A percentile compares a stretch with the other conserved stretches of the same genome.
These are phyloP conservation scores for Avahi laniger DNA, from an alignment of 2,797 vertebrate species.

Conservation along the genomic window DNA sequence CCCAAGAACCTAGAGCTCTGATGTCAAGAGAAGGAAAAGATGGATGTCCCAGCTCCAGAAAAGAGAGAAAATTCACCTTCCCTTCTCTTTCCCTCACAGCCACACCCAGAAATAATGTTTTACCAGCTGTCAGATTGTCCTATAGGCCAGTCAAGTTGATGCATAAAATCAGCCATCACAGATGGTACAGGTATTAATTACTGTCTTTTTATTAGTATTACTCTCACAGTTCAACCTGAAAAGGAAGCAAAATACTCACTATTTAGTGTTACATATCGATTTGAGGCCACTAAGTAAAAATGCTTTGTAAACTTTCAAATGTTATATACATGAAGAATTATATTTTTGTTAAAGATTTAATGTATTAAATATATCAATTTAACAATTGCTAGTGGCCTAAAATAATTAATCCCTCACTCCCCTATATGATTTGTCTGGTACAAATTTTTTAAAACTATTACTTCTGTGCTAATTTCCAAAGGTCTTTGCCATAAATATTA, in stretches of 20 bases:
- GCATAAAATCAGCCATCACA: not conserved
- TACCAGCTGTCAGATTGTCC: not conserved
- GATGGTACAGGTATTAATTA: not conserved
- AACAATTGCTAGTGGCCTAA: not conserved
- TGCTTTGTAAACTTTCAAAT: not conserved
- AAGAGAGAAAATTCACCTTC: not conserved
- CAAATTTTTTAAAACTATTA: not conserved
- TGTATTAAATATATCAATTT: not conserved
- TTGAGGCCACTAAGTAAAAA: conserved; percentile 38
- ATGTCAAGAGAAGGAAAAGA: not conserved
- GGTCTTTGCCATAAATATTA: not conserved
- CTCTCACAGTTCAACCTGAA: not conserved
- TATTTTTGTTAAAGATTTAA: not conserved
- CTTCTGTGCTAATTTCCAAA: conserved; percentile 12
- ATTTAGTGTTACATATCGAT: not conserved
- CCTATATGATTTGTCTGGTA: not conserved
- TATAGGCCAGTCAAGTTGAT: not conserved
- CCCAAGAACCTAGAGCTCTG: not conserved
- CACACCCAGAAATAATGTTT: not conserved
- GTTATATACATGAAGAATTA: not conserved
- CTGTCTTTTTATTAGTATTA: conserved; percentile 3
- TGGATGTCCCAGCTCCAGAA: not conserved
- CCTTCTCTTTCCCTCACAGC: not conserved
- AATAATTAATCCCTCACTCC: not conserved
- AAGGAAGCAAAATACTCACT: conserved; percentile 2